phyloP scores from a whole-genome alignment of 2,888 invertebrate genomes.

The Mythimna vitellina region DNA sequence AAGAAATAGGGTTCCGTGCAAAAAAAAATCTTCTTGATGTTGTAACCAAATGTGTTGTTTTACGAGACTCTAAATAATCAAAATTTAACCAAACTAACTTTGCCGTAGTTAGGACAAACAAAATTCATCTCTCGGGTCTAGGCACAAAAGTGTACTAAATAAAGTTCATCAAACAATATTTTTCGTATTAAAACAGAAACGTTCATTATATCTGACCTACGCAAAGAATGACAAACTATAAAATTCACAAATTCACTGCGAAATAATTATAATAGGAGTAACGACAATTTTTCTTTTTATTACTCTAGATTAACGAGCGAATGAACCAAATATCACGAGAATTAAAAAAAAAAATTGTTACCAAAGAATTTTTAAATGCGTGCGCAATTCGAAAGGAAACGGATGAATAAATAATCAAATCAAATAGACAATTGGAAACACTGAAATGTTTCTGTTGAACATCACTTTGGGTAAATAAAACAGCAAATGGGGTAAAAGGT shows the following conservation, averaged over 20 bases:
- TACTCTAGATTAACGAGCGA: conserved; percentile 6
- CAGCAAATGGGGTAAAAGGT: not conserved
- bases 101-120: not conserved
- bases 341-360: not conserved
- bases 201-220: not conserved
- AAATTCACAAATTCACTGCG: conserved; percentile 23
- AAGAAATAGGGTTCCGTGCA: too few relatives aligned
- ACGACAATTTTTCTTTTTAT: conserved; percentile 13
- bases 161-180: not conserved
- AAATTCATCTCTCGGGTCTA: not conserved
- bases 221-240: conserved; percentile 18
- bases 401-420: conserved; percentile 28
- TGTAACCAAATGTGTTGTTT: too few relatives aligned
- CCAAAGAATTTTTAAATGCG: conserved; percentile 4
- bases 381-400: conserved; percentile 7
- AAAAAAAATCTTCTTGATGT: too few relatives aligned
- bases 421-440: conserved; percentile 6
- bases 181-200: not conserved
- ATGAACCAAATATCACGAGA: not conserved
- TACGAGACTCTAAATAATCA: too few relatives aligned
- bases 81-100: too few relatives aligned
- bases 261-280: conserved; percentile 33
- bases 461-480: conserved; percentile 28
- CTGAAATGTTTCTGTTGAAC: conserved; percentile 8
- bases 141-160: not conserved